These are phyloP conservation scores for Julus scanicus DNA, from an alignment of 2,888 invertebrate genomes.

Conservation along the genomic window DNA sequence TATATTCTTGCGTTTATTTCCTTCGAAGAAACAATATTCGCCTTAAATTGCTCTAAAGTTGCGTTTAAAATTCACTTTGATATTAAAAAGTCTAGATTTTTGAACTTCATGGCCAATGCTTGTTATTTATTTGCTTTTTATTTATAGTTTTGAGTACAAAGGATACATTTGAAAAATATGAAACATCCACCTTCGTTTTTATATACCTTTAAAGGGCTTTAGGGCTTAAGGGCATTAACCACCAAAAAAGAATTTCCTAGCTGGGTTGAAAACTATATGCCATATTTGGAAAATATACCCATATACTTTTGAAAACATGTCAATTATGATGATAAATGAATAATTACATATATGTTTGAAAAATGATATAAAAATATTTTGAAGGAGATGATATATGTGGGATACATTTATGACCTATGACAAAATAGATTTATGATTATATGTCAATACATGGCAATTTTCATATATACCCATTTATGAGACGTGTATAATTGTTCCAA, in stretches of 20 bases:
- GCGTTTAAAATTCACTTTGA: constrained; percentile 7
- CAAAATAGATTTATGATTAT: too few species aligned
- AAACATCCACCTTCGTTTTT: neutral
- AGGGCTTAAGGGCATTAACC: neutral
- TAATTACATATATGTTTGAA: too few species aligned
- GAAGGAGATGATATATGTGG: too few species aligned
- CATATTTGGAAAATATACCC: too few species aligned
- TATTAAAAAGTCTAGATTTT: neutral
- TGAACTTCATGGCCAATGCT: constrained; percentile 6
- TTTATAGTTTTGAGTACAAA: neutral
- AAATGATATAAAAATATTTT: too few species aligned
- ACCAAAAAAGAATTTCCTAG: neutral
- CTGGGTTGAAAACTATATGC: too few species aligned
- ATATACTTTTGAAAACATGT: too few species aligned
- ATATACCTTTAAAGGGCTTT: neutral
- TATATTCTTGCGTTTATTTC: constrained; percentile 2
- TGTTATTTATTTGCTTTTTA: constrained; percentile 4
- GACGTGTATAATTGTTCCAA: too few species aligned
- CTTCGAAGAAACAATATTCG: constrained; percentile 31
- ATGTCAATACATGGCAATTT: too few species aligned
- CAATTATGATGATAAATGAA: too few species aligned
- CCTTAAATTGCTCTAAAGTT: constrained; percentile 9
- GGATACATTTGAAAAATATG: neutral
- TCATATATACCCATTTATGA: too few species aligned
- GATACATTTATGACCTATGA: too few species aligned